Evolutionary conservation across 2,113 vertebrate genomes (phyloP), one percentile per base, ranked within the genome.

Genomic region (Passer domesticus): DNA sequence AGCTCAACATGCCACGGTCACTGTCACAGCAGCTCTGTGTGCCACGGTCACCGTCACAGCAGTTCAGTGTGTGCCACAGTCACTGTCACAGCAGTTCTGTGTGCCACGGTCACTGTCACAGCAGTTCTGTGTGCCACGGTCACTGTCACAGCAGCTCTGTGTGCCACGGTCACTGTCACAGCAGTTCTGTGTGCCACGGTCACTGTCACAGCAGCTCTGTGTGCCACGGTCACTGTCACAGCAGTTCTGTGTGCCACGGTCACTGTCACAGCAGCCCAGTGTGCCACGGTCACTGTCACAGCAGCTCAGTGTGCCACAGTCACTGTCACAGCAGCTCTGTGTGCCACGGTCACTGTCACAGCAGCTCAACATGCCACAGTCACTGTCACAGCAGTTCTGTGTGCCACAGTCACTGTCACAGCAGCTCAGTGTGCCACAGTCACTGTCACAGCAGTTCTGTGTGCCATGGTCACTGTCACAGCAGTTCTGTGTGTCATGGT

Each of bases 51-150:
- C n/a, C 39, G 22, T 3, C 1, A 56, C 11, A 2, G 13, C 44
- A 59, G 35, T 25, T 37, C 41, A n/a, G n/a, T 1, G 0, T 5
- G 11, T 41, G 64, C 1, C 58, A 6, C 0, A 21, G 64, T 7
- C 20, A 1, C n/a, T 44, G 22, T 3, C 1, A 56, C 11, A 2
- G 13, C 44, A 59, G 35, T 28, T 33, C 41, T 1, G 0, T 5
- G 9, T 41, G 64, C 1, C 58, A 6, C 0, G 18, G 64, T 7
- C 20, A 1, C n/a, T 44, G 22, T 3, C 1, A 56, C 11, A 3
- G 13, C 44, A 59, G 33, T 28, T 33, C 41, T 1, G 0, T 5
- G 11, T 41, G 64, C 1, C 58, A 6, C 0, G 21, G 64, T 7
- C 20, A 1, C n/a, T 44, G 22, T 3, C 1, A 56, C 11, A 3